These are phyloP conservation scores for Rotaria magnacalcarata DNA, from an alignment of 2,888 invertebrate genomes.

Conservation along the genomic window DNA sequence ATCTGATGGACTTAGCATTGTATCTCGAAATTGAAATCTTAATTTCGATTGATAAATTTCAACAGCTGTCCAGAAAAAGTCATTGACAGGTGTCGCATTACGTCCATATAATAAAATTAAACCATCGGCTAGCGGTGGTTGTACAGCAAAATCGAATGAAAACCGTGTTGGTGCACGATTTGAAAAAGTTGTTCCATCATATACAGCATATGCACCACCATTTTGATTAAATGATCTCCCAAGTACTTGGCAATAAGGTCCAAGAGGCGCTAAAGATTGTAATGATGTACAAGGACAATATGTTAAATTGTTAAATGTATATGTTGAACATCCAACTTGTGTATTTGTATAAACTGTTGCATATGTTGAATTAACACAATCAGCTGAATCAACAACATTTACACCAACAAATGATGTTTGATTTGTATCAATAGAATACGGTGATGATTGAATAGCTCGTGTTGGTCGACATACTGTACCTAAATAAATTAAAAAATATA, in stretches of 20 bases:
- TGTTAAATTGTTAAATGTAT: not conserved
- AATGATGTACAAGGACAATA: slow-evolving; percentile 25
- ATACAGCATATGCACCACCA: slow-evolving; percentile 13
- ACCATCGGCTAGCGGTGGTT: not conserved
- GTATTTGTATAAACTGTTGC: not conserved
- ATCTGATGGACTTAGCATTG: not conserved
- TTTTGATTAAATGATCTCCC: slow-evolving; percentile 17
- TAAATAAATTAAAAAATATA: not conserved
- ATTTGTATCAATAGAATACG: not conserved
- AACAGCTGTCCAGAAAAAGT: not conserved
- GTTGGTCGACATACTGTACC: slow-evolving; percentile 1
- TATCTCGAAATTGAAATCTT: not conserved
- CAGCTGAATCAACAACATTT: slow-evolving; percentile 15
- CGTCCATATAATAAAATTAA: slow-evolving; percentile 12
- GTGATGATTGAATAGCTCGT: slow-evolving; percentile 30
- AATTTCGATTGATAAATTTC: slow-evolving; percentile 27
- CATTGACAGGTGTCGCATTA: not conserved
- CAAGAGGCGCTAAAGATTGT: slow-evolving; percentile 14
- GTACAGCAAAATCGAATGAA: slow-evolving; percentile 3
- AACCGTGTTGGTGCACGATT: slow-evolving; percentile 29
- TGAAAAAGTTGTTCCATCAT: not conserved
- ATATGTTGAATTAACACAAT: not conserved
- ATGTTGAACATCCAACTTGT: not conserved
- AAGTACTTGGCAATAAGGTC: slow-evolving; percentile 17
- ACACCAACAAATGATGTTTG: slow-evolving; percentile 25